A percentile compares a stretch with the other conserved stretches of the same genome.
These are phyloP conservation scores for Scrobipalpa costella DNA, from an alignment of 2,888 invertebrate genomes.

Conservation along the genomic window DNA sequence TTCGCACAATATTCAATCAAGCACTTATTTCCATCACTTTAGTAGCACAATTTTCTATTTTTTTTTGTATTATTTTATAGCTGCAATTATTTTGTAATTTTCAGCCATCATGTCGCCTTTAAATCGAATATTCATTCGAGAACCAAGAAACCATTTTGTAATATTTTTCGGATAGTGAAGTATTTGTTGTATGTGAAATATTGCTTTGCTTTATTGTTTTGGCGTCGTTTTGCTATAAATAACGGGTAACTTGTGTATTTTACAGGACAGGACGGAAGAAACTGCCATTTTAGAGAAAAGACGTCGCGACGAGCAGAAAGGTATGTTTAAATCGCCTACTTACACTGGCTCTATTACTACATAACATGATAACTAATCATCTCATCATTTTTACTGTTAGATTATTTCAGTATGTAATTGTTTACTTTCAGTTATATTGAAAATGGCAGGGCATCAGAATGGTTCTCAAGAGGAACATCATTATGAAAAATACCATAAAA, in stretches of 20 bases:
- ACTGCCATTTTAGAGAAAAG: constrained; percentile 85
- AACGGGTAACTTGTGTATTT: constrained; percentile 13
- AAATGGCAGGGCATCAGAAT: constrained; percentile 86
- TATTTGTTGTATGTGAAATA: constrained; percentile 14
- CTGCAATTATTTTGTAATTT: constrained; percentile 14
- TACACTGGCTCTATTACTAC: background rate
- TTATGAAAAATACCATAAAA: constrained; percentile 88
- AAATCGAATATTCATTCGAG: background rate
- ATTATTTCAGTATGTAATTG: too few species aligned
- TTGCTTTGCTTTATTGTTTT: background rate
- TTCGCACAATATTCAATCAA: background rate
- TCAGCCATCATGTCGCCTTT: constrained; percentile 10
- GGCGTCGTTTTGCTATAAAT: background rate
- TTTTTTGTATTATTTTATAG: background rate
- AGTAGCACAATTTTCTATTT: background rate
- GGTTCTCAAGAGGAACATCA: constrained; percentile 87
- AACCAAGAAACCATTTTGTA: constrained; percentile 7
- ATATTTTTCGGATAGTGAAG: constrained; percentile 24
- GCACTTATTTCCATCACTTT: background rate
- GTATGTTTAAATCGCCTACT: constrained; percentile 69
- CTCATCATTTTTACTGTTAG: too few species aligned
- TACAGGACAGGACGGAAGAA: constrained; percentile 88
- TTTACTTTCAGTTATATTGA: constrained; percentile 72
- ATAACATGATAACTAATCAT: background rate
- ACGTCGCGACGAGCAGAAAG: constrained; percentile 90